Evolutionary conservation across 2,888 invertebrate genomes (phyloP), one percentile per base, ranked within the genome.

Genomic region (Agrochola lota): DNA sequence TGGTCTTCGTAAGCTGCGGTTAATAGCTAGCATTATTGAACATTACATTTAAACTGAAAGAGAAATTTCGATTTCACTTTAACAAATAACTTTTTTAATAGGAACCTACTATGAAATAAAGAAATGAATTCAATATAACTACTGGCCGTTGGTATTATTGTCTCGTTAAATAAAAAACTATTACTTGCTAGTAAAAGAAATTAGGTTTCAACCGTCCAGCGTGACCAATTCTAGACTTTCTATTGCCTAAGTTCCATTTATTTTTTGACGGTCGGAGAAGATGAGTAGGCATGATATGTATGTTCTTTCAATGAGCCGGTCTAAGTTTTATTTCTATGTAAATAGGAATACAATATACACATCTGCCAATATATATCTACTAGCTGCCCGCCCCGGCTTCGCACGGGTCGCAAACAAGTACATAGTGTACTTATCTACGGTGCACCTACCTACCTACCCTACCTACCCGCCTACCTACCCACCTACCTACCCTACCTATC

Each of bases 221-320:
- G 40, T 75, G 60, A 66, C 52, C 17, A 68, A 74, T 66, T 74
- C 64, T 69, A 84, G 72, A 73, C 72, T 85, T 84, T 80, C 59
- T 52, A 72, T 66, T 46, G 17, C 20, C 46, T 62, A 63, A 23
- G 17, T 20, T 69, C 15, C 7, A n/a, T 71, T 69, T 0, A 2
- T 73, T 64, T 72, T 35, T 67, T 68, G 40, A 57, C 20, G 7
- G 20, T 7, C 20, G 52, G 52, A 20, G 5, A 15, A 46, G 46
- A 15, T 46, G 46, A 46, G 46, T 46, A 15, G 46, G 0, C 46
- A 46, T 46, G 43, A 12, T 43, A 43, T 43, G 40, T 43, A 46
- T 12, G 4, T 20, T 17, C 17, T 11, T 20, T 43, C n/a, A n/a
- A 64, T 43, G 40, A 9, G 1, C 9, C 40, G 9, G 40, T 43